Evolutionary conservation across 2,888 invertebrate genomes (phyloP).

Genomic region (Dromius quadrimaculatus): DNA sequence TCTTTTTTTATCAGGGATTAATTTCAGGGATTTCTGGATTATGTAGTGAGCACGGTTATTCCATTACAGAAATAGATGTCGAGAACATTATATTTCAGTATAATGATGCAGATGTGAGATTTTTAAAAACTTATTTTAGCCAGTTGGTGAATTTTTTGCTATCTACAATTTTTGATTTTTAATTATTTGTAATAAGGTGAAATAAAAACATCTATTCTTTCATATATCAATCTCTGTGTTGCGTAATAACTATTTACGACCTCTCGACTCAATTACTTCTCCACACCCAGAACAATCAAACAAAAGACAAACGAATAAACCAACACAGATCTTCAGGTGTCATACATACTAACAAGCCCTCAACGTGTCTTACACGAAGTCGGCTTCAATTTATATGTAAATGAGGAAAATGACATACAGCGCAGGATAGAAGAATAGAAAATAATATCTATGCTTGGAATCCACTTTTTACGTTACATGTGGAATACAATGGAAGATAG

Average conservation of each 20-base stretch:
- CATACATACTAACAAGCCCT: slow-evolving; percentile 6
- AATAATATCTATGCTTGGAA: no score
- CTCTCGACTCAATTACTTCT: not conserved
- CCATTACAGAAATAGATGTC: not conserved
- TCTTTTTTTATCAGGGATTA: slow-evolving; percentile 1
- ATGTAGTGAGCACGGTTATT: not conserved
- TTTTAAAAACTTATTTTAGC: no score
- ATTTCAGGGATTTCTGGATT: not conserved
- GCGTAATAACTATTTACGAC: slow-evolving; percentile 17
- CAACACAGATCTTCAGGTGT: slow-evolving; percentile 10
- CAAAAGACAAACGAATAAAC: slow-evolving; percentile 3
- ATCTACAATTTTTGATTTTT: not conserved
- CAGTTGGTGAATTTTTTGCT: no score
- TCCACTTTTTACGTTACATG: no score
- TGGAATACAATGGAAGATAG: no score
- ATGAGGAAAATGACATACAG: not conserved
- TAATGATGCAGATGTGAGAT: no score
- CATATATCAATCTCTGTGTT: not conserved
- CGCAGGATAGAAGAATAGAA: not conserved
- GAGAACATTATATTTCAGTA: not conserved
- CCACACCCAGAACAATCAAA: slow-evolving; percentile 14
- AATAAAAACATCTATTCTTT: not conserved
- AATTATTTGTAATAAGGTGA: no score
- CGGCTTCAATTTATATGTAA: slow-evolving; percentile 15
- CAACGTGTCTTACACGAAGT: not conserved